Evolutionary conservation across 2,113 vertebrate genomes (phyloP).

Genomic region (Epinephelus cyanopodus): DNA sequence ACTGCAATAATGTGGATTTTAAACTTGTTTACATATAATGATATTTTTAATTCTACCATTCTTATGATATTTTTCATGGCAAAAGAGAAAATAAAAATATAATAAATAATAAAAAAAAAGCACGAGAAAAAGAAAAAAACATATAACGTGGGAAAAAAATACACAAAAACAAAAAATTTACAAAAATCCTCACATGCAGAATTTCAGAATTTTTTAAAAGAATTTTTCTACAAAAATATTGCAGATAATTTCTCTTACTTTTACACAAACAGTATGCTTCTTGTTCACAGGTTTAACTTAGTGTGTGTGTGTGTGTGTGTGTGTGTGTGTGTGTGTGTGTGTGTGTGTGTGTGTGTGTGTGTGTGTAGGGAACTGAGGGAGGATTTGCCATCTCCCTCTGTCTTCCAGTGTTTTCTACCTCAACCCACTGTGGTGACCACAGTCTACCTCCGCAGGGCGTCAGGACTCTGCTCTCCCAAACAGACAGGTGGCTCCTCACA

Average conservation of each 20-base stretch:
- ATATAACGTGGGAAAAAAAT: not conserved
- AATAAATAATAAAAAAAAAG: too few relatives aligned
- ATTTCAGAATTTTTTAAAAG: not conserved
- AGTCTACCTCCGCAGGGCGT: conserved; percentile 80
- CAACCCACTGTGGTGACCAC: conserved; percentile 81
- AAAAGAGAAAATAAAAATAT: too few relatives aligned
- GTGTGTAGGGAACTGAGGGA: conserved; percentile 79
- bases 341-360: not conserved
- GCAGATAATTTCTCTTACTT: not conserved
- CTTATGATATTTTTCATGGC: not conserved
- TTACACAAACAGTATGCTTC: not conserved
- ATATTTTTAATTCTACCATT: not conserved
- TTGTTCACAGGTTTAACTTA: not conserved
- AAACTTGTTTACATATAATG: too few relatives aligned
- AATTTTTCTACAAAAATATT: not conserved
- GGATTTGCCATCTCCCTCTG: conserved; percentile 74
- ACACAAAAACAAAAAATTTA: not conserved
- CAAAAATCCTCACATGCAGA: not conserved
- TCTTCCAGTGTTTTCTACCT: conserved; percentile 79
- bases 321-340: not conserved
- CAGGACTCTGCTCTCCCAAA: conserved; percentile 78
- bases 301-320: not conserved
- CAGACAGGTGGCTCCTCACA: conserved; percentile 68
- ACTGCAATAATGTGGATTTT: not conserved
- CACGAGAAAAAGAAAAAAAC: not conserved